A percentile compares a stretch with the other conserved stretches of the same genome.
Evolutionary conservation across 1,140 invertebrate genomes (phyloP).

Genomic region (Rhagoletis zephyria): DNA sequence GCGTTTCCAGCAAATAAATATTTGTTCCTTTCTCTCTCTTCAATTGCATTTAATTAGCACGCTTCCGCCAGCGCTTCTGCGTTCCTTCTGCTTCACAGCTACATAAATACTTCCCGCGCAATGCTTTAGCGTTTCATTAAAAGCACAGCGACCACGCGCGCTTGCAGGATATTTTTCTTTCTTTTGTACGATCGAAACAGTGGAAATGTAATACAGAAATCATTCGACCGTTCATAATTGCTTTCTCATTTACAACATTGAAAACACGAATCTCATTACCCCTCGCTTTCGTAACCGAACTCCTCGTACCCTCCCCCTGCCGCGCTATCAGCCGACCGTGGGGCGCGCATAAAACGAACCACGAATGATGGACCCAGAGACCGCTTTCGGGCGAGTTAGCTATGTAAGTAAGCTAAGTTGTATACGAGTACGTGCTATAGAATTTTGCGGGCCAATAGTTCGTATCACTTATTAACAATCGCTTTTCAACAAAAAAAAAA

Average conservation of each 20-base stretch:
- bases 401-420: neutral
- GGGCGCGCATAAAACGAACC: no score
- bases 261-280: neutral
- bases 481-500: neutral
- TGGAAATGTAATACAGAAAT: constrained; percentile 66
- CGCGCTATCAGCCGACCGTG: no score
- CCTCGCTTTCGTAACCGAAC: no score
- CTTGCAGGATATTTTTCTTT: no score
- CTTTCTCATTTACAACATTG: constrained; percentile 68
- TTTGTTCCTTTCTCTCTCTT: neutral
- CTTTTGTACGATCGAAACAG: neutral
- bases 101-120: no score
- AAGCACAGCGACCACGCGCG: neutral
- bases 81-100: neutral
- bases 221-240: constrained; percentile 71
- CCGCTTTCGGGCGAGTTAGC: neutral
- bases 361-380: no score
- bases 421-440: neutral
- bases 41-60: neutral
- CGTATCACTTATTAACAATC: neutral
- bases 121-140: neutral
- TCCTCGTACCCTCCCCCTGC: no score
- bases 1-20: neutral
- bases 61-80: neutral
- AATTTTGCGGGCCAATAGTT: neutral